phyloP scores from a whole-genome alignment of 1,140 invertebrate genomes.

The Eriosoma lanigerum region DNA sequence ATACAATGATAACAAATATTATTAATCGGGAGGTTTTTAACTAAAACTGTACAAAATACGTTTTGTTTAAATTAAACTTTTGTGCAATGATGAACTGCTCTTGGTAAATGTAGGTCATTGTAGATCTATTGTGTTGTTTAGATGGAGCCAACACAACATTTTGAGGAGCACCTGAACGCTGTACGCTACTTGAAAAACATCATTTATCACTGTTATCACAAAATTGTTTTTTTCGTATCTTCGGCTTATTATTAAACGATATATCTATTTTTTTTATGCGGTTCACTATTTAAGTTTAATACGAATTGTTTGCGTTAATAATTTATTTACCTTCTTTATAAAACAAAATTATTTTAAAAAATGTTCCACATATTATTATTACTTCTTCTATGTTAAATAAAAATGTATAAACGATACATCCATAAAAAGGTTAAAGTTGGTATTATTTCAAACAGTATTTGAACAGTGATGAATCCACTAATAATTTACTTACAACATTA shows the following conservation, averaged over 20 bases:
- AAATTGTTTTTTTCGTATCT: constrained; percentile 27
- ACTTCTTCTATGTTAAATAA: too few species aligned
- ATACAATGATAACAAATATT: too few species aligned
- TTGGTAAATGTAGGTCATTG: constrained; percentile 2
- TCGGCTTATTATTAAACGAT: neutral
- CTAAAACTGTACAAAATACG: neutral
- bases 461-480: too few species aligned
- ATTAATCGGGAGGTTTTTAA: too few species aligned
- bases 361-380: too few species aligned
- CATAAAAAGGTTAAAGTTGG: too few species aligned
- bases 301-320: neutral
- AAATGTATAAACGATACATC: too few species aligned
- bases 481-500: too few species aligned
- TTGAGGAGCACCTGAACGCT: neutral
- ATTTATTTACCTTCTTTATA: neutral
- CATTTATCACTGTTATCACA: constrained; percentile 13
- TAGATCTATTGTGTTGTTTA: constrained; percentile 4
- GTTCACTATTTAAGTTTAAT: neutral
- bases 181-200: constrained; percentile 36
- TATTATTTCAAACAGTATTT: too few species aligned
- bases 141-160: neutral
- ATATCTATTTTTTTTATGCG: neutral
- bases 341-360: neutral
- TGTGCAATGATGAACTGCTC: neutral
- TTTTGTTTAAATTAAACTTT: neutral